Evolutionary conservation across 2,888 invertebrate species (phyloP), one percentile per base, ranked within the genome.

Genomic region (Mechanitis mazaeus): DNA sequence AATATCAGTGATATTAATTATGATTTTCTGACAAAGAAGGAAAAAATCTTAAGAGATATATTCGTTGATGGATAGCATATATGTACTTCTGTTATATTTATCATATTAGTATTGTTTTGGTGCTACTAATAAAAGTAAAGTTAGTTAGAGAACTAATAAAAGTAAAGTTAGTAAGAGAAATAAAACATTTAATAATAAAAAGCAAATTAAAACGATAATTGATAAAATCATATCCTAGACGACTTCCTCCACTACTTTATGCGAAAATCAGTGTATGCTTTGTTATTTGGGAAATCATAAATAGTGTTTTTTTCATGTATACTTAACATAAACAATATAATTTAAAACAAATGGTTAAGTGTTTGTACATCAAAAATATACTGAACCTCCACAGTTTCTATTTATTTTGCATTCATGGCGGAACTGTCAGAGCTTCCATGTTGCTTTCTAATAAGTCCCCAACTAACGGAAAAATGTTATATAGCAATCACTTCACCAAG

Each of bases 341-440:
- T 50, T 31, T 31, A 50, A 50, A 9, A 31, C 31, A 50, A 31
- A 50, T 20, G 50, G 7, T 50, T 28, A 31, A 31, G 50, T 31
- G 50, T 50, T 31, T 50, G 50, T 50, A 31, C 31, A 50, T 50
- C 59, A 62, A 68, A 55, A 68, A 67, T 59, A 55, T 67, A 69
- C 64, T 60, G 71, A 79, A 88, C 87, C 89, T 88, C 81, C 79
- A 79, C 79, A 88, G 84, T 88, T 87, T 87, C 85, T 90, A 91
- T 91, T 91, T 90, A 90, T 90, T 90, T 90, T 90, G 90, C 90
- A 88, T 91, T 90, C 90, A 91, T 91, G 90, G 90, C 90, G 90
- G 90, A 91, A 91, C 90, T 91, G 90, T 91, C 90, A 90, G 80
- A 80, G 87, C 90, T 90, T 90, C 90, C 90, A 91, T 91, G 90